Evolutionary conservation across 2,888 invertebrate species (phyloP).

Genomic region (Dendrolimus pini): DNA sequence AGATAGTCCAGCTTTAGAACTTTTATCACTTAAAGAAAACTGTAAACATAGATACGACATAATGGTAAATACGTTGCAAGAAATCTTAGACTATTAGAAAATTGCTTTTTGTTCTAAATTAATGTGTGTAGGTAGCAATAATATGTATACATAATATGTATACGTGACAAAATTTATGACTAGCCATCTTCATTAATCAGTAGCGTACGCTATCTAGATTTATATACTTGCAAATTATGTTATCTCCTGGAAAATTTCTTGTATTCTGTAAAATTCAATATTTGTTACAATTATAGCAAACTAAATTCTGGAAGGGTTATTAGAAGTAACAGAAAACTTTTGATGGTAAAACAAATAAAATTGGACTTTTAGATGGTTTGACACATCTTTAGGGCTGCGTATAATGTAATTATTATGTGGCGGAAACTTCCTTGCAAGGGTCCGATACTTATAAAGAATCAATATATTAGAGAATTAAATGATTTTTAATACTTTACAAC

Average conservation of each 20-base stretch:
- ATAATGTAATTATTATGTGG: too few species aligned
- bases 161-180: conserved; percentile 56
- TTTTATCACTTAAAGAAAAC: background rate
- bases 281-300: conserved; percentile 24
- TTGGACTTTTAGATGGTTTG: too few species aligned
- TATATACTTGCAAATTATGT: conserved; percentile 26
- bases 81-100: conserved; percentile 16
- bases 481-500: too few species aligned
- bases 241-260: conserved; percentile 19
- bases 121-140: conserved; percentile 20
- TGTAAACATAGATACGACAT: background rate
- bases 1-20: background rate
- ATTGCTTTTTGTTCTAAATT: conserved; percentile 26
- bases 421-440: too few species aligned
- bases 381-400: too few species aligned
- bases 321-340: too few species aligned
- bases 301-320: too few species aligned
- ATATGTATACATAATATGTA: conserved; percentile 22
- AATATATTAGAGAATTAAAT: too few species aligned
- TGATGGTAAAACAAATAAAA: too few species aligned
- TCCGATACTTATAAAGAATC: too few species aligned
- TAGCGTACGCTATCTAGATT: conserved; percentile 43
- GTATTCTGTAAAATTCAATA: conserved; percentile 18
- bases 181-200: conserved; percentile 54
- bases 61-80: background rate